These are phyloP conservation scores for Manis pentadactyla DNA, from an alignment of 2,797 vertebrate genomes.

Conservation along the genomic window DNA sequence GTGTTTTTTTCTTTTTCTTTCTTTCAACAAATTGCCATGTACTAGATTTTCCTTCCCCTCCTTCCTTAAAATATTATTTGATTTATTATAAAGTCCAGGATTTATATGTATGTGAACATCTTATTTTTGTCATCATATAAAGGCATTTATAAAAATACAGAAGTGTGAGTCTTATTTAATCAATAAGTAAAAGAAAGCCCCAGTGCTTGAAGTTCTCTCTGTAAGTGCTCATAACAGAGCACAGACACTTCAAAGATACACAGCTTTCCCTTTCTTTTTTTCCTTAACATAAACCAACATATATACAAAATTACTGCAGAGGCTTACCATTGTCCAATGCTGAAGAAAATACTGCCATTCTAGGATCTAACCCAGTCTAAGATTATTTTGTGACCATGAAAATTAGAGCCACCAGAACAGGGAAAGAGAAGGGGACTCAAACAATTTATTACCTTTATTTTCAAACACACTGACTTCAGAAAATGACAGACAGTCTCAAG, in stretches of 20 bases:
- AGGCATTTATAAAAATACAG: conserved; percentile 31
- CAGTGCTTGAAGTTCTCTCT: conserved; percentile 15
- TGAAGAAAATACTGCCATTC: not conserved
- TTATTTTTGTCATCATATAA: conserved; percentile 37
- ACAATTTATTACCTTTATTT: conserved; percentile 72
- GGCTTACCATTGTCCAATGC: fast-evolving
- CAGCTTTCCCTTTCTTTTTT: not conserved
- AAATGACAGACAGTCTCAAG: conserved; percentile 58
- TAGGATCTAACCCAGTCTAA: not conserved
- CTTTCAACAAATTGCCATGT: not conserved
- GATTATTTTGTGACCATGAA: conserved; percentile 29
- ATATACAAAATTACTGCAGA: not conserved
- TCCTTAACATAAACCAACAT: not conserved
- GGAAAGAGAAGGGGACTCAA: not conserved
- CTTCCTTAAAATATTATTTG: not conserved
- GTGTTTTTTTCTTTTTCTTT: not conserved
- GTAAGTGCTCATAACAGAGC: not conserved
- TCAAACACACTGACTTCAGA: conserved; percentile 59
- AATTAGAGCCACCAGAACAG: not conserved
- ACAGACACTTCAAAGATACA: conserved; percentile 71
- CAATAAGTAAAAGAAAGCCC: not conserved
- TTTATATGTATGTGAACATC: not conserved
- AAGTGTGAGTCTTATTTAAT: not conserved
- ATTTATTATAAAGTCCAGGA: not conserved
- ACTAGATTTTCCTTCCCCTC: not conserved